Base-by-base conservation (phyloP, 2,113 vertebrate species). In the Ageneiosus marmoratus region DNA sequence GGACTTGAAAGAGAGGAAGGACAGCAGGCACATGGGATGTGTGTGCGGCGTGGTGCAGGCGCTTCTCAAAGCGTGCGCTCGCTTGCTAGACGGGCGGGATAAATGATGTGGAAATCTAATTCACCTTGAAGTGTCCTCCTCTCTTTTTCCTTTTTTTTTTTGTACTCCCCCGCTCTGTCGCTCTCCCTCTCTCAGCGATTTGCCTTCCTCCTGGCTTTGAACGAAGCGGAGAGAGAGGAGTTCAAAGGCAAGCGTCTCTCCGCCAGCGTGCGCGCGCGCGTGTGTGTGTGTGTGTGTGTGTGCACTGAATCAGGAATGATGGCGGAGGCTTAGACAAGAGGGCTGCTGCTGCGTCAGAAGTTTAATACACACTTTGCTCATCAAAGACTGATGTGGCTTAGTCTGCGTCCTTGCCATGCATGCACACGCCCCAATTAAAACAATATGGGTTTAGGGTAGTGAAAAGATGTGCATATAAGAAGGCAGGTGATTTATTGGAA, bases 71-170 rank as follows among this genome's bases (percentile, higher is more conserved):
- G 90, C 92, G 51, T 92, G 93, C 91, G 89, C 91, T 92, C 91
- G 91, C 92, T 93, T 92, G 91, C 88, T 41, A 90, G 91, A 82
- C 74, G 84, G 60, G 86, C 46, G 80, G 82, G 90, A 92, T 95
- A 95, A 95, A 94, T 90, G 80, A 92, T 93, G 92, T 94, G 93
- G 92, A 94, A 95, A 93, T 94, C 82, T 89, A 93, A 92, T 94
- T 95, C 91, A 94, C 94, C 94, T 95, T 94, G 90, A 94, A 92
- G 88, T 92, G 91, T 94, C 93, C 92, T 94, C 93, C 91, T 90
- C 85, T 80, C 83, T 84, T 83, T 90, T 48, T 82, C 18, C 79
- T 86, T 88, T 88, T 77, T 29, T 44, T 44, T 77, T 29, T 44
- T 44, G 29, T 76, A 51, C 73, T 80, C 29, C 77, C 83, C 86